A percentile compares a stretch with the other conserved stretches of the same genome.
Conservation (phyloP, 2,797 vertebrate genomes). For the Chaetophractus vellerosus region DNA sequence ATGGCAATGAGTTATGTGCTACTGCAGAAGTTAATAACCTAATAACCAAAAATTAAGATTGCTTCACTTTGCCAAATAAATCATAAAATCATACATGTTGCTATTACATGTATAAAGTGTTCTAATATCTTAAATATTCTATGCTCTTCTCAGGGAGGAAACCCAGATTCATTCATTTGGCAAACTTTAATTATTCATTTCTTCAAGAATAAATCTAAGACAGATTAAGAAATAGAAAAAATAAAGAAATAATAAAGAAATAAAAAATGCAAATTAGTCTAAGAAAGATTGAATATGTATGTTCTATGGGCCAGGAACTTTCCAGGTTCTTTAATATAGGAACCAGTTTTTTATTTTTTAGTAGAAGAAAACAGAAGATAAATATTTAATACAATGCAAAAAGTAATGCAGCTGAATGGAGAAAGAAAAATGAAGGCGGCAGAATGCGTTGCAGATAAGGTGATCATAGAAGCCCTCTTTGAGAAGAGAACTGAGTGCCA, state of each 20-base stretch:
- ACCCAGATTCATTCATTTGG: conserved; percentile 2
- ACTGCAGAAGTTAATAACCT: not conserved
- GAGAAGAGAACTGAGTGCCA: not conserved
- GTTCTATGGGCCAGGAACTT: not conserved
- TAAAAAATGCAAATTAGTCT: conserved; percentile 11
- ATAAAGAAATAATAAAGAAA: not conserved
- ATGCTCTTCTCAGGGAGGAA: not conserved
- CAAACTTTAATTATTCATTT: not conserved
- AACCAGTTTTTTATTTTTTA: not conserved
- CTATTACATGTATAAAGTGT: not conserved
- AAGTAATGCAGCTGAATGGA: not conserved
- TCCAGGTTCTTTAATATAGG: not conserved
- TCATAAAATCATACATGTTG: not conserved
- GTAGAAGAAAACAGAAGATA: not conserved
- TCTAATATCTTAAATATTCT: not conserved
- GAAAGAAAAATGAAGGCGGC: not conserved
- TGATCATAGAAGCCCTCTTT: not conserved
- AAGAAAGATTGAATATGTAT: not conserved
- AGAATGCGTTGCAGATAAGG: not conserved
- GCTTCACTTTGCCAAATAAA: not conserved
- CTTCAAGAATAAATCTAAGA: not conserved
- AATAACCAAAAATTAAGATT: not conserved
- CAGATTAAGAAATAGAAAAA: not conserved
- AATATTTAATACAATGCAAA: not conserved
- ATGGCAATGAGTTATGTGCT: not conserved